phyloP scores from a whole-genome alignment of 2,888 invertebrate species.

The Hydrotaea diabolus region DNA sequence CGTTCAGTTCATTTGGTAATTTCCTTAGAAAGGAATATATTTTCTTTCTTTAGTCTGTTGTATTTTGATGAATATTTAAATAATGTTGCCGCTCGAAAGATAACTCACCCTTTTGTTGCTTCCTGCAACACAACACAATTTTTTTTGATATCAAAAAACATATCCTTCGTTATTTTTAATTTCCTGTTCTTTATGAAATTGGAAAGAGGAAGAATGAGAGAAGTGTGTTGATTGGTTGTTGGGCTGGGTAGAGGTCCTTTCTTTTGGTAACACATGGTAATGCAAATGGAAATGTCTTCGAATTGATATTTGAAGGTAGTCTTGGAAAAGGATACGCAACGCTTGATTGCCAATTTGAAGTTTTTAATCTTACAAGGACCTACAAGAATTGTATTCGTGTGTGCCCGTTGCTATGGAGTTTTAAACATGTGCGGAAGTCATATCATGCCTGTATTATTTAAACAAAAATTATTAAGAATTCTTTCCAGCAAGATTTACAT shows the following conservation, averaged over 20 bases:
- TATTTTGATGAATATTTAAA: slow-evolving; percentile 17
- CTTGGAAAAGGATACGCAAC: neutral
- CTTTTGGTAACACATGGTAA: neutral
- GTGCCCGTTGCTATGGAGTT: too few relatives aligned
- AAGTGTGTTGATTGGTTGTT: neutral
- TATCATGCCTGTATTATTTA: neutral
- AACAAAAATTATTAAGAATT: neutral
- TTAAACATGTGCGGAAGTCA: too few relatives aligned
- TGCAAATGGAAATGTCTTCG: neutral
- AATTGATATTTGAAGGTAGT: slow-evolving; percentile 11
- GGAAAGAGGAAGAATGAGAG: neutral
- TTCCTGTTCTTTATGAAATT: slow-evolving; percentile 14
- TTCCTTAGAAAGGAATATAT: slow-evolving; percentile 43
- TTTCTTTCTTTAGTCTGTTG: neutral
- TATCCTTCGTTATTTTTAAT: slow-evolving; percentile 10
- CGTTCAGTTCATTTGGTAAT: slow-evolving; percentile 59
- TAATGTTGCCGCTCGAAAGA: neutral
- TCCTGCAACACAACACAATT: neutral
- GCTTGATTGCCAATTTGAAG: neutral
- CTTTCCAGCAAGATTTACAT: slow-evolving; percentile 5
- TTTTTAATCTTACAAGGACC: too few relatives aligned
- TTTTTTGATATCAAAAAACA: neutral
- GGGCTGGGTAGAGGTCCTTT: neutral
- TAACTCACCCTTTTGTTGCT: neutral
- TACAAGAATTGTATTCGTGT: too few relatives aligned